phyloP scores from a whole-genome alignment of 2,113 vertebrate species.

The Grantiella picta region DNA sequence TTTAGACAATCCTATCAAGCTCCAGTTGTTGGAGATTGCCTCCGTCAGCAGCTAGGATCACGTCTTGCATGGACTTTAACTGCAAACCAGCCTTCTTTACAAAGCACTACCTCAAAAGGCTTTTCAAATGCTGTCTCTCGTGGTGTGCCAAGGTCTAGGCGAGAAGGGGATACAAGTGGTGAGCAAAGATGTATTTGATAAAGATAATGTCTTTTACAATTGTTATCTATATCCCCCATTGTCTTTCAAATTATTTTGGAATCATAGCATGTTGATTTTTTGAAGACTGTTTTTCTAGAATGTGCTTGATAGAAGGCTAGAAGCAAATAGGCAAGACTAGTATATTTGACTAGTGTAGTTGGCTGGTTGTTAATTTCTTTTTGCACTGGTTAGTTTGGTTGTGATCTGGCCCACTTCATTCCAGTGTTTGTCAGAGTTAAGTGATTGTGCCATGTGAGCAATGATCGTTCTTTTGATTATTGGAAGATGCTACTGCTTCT shows the following conservation, averaged over 20 bases:
- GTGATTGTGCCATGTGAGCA: not conserved
- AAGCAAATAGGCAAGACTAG: not conserved
- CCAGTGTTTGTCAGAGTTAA: not conserved
- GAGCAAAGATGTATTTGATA: slow-evolving; percentile 40
- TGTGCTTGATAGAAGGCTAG: not conserved
- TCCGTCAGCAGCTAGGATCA: slow-evolving; percentile 82
- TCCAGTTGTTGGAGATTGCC: slow-evolving; percentile 72
- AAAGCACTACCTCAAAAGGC: slow-evolving; percentile 77
- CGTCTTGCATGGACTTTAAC: slow-evolving; percentile 89
- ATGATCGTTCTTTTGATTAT: not conserved
- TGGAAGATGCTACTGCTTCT: not conserved
- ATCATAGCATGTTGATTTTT: not conserved
- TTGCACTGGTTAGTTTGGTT: not conserved
- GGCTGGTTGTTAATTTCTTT: not conserved
- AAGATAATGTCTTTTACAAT: not conserved
- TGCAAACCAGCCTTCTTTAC: slow-evolving; percentile 76
- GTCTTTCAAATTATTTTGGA: not conserved
- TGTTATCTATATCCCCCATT: not conserved
- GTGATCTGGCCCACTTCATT: not conserved
- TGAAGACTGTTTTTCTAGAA: not conserved
- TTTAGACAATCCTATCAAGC: slow-evolving; percentile 80
- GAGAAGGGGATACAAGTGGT: slow-evolving; percentile 85
- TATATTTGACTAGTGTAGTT: not conserved
- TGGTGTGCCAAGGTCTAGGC: slow-evolving; percentile 70
- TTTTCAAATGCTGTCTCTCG: slow-evolving; percentile 70